A percentile compares a stretch with the other conserved stretches of the same genome.
Evolutionary conservation across 2,888 invertebrate species (phyloP).

Genomic region (Aleiodes leptofemur): DNA sequence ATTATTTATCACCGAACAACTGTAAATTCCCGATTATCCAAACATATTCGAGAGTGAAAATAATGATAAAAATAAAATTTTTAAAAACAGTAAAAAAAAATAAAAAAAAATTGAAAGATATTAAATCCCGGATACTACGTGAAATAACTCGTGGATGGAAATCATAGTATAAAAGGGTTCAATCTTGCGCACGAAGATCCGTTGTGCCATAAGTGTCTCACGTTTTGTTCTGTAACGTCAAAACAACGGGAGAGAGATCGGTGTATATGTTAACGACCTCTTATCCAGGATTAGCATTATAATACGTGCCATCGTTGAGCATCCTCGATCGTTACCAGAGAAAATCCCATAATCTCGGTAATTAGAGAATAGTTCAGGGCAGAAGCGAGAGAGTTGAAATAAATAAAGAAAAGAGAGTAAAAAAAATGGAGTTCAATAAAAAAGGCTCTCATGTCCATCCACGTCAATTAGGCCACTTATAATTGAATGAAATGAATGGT

Average conservation of each 20-base stretch:
- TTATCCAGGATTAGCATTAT: constrained; percentile 28
- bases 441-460: constrained; percentile 29
- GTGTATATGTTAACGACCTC: constrained; percentile 27
- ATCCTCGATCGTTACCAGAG: constrained; percentile 23
- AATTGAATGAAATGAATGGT: constrained; percentile 20
- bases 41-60: too few relatives aligned
- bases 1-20: too few relatives aligned
- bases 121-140: too few relatives aligned
- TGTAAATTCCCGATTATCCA: too few relatives aligned
- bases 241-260: constrained; percentile 5
- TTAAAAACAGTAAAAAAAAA: too few relatives aligned
- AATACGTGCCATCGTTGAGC: constrained; percentile 22
- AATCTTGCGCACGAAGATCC: constrained; percentile 29
- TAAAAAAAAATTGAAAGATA: too few relatives aligned
- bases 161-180: constrained; percentile 12
- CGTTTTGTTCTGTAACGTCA: constrained; percentile 30
- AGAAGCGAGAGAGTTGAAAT: background rate
- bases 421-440: constrained; percentile 7
- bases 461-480: constrained; percentile 26
- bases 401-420: background rate
- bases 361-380: constrained; percentile 7
- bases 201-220: constrained; percentile 10
- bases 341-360: constrained; percentile 27
- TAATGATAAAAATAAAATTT: too few relatives aligned
- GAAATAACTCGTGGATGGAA: background rate